Base-by-base conservation (phyloP, 2,797 vertebrate genomes). In the Anabacerthia variegaticeps region DNA sequence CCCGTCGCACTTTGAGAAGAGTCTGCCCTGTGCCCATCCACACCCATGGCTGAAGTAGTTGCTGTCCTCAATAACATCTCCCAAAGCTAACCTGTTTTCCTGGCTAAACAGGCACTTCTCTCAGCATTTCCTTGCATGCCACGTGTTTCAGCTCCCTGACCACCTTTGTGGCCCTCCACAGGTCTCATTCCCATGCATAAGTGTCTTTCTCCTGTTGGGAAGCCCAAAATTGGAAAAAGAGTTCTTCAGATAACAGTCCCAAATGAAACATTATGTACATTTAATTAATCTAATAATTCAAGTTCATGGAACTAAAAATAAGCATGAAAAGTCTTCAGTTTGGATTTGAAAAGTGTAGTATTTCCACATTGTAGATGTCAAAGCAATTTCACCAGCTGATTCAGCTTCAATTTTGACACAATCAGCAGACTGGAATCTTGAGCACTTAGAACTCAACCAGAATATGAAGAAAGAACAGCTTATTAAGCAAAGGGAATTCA, bases 401-500 rank as follows among this genome's bases (percentile, higher is more conserved):
- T 95, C 85, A 87, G 63, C 73, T 96, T 94, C 46, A 91, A 6
- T 96, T 97, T 84, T 68, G 82, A 77, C 79, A 90, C 26, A 74
- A 80, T 97, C 85, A 96, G 93, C 82, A 93, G 59, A n/a, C 62
- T 90, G 59, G 69, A 69, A 87, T 88, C 79, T 94, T 95, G 87
- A 93, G 22, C 89, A 72, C 32, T 93, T 88, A 95, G 80, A 88
- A 71, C 37, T 96, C 6, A 15, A 96, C 77, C 34, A 94, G 46
- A 88, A 96, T 79, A 88, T 32, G 81, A 95, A 91, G 94, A 92
- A 83, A 77, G 69, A 96, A 73, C 44, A 89, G 69, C 85, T 93
- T 96, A 83, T 89, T 95, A 97, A 96, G 67, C 74, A 93, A 93
- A 94, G 76, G 77, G 58, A 93, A 78, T 93, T 88, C 94, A 97